Conservation (phyloP, 2,888 invertebrate genomes). For the Brachypterus glaber region DNA sequence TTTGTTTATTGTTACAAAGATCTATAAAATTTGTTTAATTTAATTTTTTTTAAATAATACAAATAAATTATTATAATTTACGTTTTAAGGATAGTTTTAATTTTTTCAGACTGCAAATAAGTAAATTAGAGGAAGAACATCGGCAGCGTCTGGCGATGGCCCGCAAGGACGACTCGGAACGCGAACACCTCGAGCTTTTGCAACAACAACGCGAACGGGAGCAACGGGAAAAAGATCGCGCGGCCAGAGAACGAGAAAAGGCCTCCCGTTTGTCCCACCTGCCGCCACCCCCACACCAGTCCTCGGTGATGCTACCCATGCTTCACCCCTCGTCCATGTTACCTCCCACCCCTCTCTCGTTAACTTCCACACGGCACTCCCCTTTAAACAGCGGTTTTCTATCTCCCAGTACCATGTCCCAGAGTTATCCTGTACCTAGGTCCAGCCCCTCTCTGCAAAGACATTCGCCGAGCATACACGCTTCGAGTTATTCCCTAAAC, state of each 20-base stretch:
- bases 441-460: constrained; percentile 48
- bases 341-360: constrained; percentile 15
- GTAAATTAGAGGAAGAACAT: constrained; percentile 64
- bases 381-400: constrained; percentile 30
- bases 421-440: constrained; percentile 37
- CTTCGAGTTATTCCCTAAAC: constrained; percentile 32
- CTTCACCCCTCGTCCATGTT: constrained; percentile 32
- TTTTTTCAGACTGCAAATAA: constrained; percentile 44
- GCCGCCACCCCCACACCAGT: constrained; percentile 25
- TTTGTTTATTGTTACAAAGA: no score
- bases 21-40: no score
- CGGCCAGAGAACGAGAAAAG: constrained; percentile 42
- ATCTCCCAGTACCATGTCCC: constrained; percentile 29
- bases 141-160: constrained; percentile 44
- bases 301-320: constrained; percentile 32
- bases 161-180: constrained; percentile 46
- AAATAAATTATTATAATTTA: no score
- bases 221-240: constrained; percentile 47
- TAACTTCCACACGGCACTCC: constrained; percentile 36
- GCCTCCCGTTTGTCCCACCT: constrained; percentile 39
- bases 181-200: constrained; percentile 40
- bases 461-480: constrained; percentile 41
- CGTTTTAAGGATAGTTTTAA: no score
- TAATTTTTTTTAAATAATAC: no score
- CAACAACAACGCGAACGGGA: constrained; percentile 36